Evolutionary conservation across 2,113 vertebrate species (phyloP).

Genomic region (Osmerus mordax): DNA sequence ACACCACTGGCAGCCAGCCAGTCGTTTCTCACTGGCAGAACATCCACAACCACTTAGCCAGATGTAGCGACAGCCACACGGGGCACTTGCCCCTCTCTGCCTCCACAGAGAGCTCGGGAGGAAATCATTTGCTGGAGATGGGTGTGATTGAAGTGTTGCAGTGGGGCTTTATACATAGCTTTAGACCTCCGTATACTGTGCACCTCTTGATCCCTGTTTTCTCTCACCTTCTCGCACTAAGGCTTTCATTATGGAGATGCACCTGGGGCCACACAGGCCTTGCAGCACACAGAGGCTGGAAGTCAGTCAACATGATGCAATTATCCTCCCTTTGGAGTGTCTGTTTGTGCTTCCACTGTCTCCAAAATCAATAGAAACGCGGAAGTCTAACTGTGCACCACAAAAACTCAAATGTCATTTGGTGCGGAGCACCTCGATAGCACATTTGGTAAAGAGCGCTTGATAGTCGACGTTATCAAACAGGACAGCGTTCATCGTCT

Average conservation of each 20-base stretch:
- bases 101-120: background rate
- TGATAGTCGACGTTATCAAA: background rate
- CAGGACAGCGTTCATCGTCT: too few species aligned
- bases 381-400: background rate
- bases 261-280: background rate
- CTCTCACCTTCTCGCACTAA: background rate
- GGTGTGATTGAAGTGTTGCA: too few species aligned
- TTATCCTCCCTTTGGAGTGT: slow-evolving; percentile 12
- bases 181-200: too few species aligned
- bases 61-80: slow-evolving; percentile 5
- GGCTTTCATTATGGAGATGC: background rate
- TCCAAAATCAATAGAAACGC: background rate
- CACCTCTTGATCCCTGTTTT: background rate
- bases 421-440: too few species aligned
- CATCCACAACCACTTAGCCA: slow-evolving; percentile 5
- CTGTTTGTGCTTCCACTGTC: background rate
- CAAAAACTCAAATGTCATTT: background rate
- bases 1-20: background rate
- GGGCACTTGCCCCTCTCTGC: background rate
- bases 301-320: slow-evolving; percentile 21
- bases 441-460: too few species aligned
- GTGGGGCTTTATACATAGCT: too few species aligned
- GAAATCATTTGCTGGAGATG: too few species aligned
- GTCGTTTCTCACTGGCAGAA: slow-evolving; percentile 4
- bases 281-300: background rate